Evolutionary conservation across 2,888 invertebrate genomes (phyloP), one percentile per base, ranked within the genome.

Genomic region (Agonopterix alstromeriana): DNA sequence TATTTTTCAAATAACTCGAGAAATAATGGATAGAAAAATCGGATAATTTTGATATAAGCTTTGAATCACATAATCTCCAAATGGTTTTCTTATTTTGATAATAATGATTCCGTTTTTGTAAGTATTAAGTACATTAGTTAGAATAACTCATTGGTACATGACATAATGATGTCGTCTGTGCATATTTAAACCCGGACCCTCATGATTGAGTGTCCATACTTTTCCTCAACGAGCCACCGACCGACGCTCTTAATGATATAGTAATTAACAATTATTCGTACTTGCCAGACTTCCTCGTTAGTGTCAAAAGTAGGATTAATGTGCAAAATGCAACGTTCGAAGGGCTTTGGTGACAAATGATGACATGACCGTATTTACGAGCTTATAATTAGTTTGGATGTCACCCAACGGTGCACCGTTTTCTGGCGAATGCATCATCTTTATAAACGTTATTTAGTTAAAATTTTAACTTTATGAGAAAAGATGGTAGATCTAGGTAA

Each of bases 331-430:
- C 17, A 53, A 58, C 59, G 55, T 54, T 56, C 54, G 62, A 70
- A 65, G 61, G 69, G 65, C 57, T 52, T 61, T 17, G 4, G 17
- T 17, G 62, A 69, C 60, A 60, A 64, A 70, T 64, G 56, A 59
- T 53, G 51, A 54, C 57, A 55, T 44, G 58, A 55, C 53, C 51
- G 50, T 62, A 80, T 77, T 77, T 75, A 79, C 67, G 67, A 63
- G 58, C 63, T 62, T 70, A 70, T 77, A 77, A 80, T 80, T 75
- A 76, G 69, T 73, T 75, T 82, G 80, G 82, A 73, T 63, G 55
- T 63, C 65, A 63, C 73, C 80, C 81, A 82, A 80, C 54, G 49
- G 50, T 55, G 57, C 58, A 53, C 45, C 47, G 36, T 46, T 54
- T 54, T 56, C 54, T 58, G 51, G 53, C 47, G 48, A 55, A 62